These are phyloP conservation scores for Cygnus atratus DNA, from an alignment of 2,113 vertebrate species.

Conservation along the genomic window DNA sequence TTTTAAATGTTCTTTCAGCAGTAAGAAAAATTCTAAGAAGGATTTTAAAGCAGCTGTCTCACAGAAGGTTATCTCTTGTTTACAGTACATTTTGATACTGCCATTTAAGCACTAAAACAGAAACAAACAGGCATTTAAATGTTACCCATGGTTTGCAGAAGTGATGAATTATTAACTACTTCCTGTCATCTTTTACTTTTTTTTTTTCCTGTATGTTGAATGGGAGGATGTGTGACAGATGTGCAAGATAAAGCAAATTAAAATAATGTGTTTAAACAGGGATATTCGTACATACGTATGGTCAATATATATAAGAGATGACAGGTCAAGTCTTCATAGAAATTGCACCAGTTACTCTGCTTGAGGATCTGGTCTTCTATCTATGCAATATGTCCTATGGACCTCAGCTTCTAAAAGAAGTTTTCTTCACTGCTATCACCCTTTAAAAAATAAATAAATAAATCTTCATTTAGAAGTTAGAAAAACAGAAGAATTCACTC, in stretches of 20 bases:
- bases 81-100: conserved; percentile 31
- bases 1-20: background rate
- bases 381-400: background rate
- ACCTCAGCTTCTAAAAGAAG: background rate
- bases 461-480: background rate
- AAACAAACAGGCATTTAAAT: conserved; percentile 10
- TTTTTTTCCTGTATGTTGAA: background rate
- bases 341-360: background rate
- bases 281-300: background rate
- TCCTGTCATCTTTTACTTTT: background rate
- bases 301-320: background rate
- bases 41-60: background rate
- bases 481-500: background rate
- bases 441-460: background rate
- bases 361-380: background rate
- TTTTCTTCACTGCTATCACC: background rate
- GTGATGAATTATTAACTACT: conserved; percentile 17
- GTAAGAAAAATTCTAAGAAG: background rate
- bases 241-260: background rate
- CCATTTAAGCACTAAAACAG: background rate
- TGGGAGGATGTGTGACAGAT: background rate
- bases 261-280: background rate
- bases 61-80: conserved; percentile 26
- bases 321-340: background rate
- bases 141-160: background rate